A percentile compares a stretch with the other conserved stretches of the same genome.
These are phyloP conservation scores for Tipula unca DNA, from an alignment of 2,888 invertebrate species.

Conservation along the genomic window DNA sequence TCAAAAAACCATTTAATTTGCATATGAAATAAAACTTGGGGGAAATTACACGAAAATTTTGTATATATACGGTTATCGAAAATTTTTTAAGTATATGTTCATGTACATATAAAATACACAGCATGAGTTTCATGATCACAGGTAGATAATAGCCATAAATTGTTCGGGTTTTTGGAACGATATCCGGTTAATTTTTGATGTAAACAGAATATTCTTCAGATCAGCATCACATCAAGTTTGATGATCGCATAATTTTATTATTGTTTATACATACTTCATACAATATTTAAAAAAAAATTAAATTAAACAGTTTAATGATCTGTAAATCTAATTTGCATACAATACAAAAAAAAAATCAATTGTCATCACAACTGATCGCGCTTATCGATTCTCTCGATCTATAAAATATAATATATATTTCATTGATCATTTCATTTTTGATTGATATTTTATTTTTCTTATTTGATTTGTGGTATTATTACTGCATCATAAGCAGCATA, in stretches of 20 bases:
- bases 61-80: background rate
- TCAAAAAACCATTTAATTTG: background rate
- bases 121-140: background rate
- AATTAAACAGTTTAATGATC: constrained; percentile 14
- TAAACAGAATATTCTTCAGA: background rate
- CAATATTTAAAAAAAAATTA: background rate
- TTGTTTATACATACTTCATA: background rate
- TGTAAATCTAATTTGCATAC: constrained; percentile 8
- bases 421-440: background rate
- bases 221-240: background rate
- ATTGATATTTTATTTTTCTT: background rate
- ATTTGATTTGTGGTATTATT: background rate
- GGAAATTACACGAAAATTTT: background rate
- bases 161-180: background rate
- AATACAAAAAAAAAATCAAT: background rate
- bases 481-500: background rate
- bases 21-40: background rate
- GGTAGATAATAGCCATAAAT: background rate
- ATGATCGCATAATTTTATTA: background rate
- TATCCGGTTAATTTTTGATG: background rate
- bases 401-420: background rate
- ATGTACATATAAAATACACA: background rate
- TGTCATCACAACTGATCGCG: background rate
- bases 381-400: background rate
- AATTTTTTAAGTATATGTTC: background rate